Base-by-base conservation (phyloP, 2,888 invertebrate species). In the Macrosiphum euphorbiae region DNA sequence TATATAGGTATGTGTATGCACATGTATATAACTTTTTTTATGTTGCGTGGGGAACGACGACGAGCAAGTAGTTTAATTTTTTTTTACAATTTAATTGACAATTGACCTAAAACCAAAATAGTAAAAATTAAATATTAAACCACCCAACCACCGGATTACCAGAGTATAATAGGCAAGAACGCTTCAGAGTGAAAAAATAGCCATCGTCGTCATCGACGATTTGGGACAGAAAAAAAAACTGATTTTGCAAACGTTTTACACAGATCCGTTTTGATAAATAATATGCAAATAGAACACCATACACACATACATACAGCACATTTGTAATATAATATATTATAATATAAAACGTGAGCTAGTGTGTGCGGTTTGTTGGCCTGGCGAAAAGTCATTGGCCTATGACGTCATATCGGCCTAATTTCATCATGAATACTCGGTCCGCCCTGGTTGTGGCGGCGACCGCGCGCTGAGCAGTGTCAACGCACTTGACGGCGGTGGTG, bases 361-460 rank as follows among this genome's bases (percentile, higher is more conserved):
- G 61, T 52, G 67, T 67, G 90, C 86, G 85, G 90, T 90, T 90
- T 90, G 84, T 93, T 90, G 90, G 90, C 86, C 90, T 41, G 94
- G 94, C 90, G 11, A 85, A 94, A 94, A 94, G 94, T 94, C 94
- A 94, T 94, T 94, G 94, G 94, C 94, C 94, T 90, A 94, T 94
- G 94, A 94, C 94, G 94, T 94, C 94, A 94, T 28, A 67, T 50
- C 90, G 94, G 94, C 94, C 94, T 94, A 94, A 90, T 94, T 94
- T 94, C 94, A 94, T 90, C 94, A 94, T 90, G 90, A 88, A 92
- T 92, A 93, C 85, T 52, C 90, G 52, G 90, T 90, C 52, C 94
- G 94, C 86, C 94, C 90, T 28, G 94, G 94, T 94, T 94, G 50
- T 41, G 89, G 90, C 84, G 47, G 26, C 84, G 89, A 86, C 50